phyloP scores from a whole-genome alignment of 2,113 vertebrate species.

The human region DNA sequence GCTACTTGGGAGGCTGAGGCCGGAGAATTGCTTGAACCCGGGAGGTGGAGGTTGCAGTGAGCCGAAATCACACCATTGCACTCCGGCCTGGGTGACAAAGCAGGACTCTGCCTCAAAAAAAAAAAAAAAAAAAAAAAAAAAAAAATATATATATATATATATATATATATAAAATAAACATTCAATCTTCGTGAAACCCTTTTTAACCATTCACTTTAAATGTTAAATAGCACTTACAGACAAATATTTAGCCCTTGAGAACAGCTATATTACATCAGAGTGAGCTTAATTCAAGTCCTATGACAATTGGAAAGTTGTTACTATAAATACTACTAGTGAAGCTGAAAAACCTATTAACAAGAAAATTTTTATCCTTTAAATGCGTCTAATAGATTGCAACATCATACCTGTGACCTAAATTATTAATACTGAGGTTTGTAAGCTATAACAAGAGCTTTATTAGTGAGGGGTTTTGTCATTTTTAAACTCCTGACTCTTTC shows the following conservation, averaged over 20 bases:
- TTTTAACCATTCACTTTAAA: slow-evolving; percentile 23
- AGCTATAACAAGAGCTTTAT: neutral
- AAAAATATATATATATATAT: no score
- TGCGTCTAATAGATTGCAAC: neutral
- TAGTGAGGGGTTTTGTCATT: neutral
- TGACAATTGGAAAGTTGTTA: slow-evolving; percentile 28
- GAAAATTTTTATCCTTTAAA: neutral
- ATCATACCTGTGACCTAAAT: neutral
- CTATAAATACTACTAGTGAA: neutral
- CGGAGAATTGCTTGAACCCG: no score
- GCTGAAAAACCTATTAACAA: neutral
- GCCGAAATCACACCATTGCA: no score
- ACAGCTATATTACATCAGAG: neutral
- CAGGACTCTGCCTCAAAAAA: no score
- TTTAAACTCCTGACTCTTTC: neutral
- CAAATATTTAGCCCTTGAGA: neutral
- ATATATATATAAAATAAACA: neutral
- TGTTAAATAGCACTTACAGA: neutral
- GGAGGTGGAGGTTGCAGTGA: no score
- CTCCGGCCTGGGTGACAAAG: no score
- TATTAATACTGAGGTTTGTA: neutral
- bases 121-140: neutral
- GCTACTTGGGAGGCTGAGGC: no score
- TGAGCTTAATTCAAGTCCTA: neutral
- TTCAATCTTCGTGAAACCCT: neutral